Evolutionary conservation across 2,888 invertebrate species (phyloP), one percentile per base, ranked within the genome.

Genomic region (Mycogona germanica): DNA sequence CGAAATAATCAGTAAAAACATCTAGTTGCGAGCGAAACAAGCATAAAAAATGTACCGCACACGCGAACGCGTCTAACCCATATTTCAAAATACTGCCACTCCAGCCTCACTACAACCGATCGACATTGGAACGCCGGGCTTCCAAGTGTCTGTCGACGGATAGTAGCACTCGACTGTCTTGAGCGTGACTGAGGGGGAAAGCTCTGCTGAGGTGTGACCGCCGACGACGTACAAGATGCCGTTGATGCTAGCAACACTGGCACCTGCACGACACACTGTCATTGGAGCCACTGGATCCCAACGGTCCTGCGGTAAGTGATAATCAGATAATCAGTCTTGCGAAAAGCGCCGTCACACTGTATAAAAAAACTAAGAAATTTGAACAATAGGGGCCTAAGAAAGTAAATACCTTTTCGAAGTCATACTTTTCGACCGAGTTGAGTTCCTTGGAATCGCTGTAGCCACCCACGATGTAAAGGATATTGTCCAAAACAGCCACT

Each of bases 381-480:
- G n/a, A 35, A 35, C n/a, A n/a, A n/a, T n/a, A n/a, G n/a, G 35
- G n/a, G n/a, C n/a, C n/a, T n/a, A n/a, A 44, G 23, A 44, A 44
- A n/a, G 25, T 32, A 47, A 67, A 68, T 66, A 86, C 81, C 74
- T 84, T 78, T 70, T 85, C 79, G 63, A 87, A 85, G 58, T 78
- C 82, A 68, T 87, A 88, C 69, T 82, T 74, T 68, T 88, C 87
- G 7, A 91, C 91, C 3, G 85, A 83, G 60, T 79, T 78, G 40
- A 92, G 76, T 12, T 64, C 82, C 59, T 82, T 78, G 57, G 82
- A 77, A 61, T 83, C 84, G 66, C 85, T 86, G 67, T 84, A 88
- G 2, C 92, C 92, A 19, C 92, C 92, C 45, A 92, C 83, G 17
- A 84, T 87, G 70, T 92, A 93, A 48, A 93, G 76, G 65, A 79